phyloP scores from a whole-genome alignment of 2,113 vertebrate genomes.

The Echinops telfairi region DNA sequence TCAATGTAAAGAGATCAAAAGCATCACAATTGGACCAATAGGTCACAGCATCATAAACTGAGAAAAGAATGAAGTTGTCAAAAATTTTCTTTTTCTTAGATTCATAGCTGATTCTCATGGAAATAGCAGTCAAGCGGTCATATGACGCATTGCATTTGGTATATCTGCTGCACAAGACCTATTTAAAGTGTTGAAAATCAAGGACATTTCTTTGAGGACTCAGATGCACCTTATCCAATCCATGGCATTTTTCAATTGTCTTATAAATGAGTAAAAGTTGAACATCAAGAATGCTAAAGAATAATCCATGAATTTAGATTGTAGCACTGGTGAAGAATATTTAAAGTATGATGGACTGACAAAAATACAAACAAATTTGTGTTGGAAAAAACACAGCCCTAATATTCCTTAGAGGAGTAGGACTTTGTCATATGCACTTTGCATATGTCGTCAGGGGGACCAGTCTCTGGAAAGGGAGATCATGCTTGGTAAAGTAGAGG shows the following conservation, averaged over 20 bases:
- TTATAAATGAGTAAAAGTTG: neutral
- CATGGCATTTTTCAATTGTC: neutral
- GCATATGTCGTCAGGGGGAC: neutral
- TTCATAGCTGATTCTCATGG: neutral
- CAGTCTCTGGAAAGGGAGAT: neutral
- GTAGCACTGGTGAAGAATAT: too few relatives aligned
- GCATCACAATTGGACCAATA: neutral
- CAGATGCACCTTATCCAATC: neutral
- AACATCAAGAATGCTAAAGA: neutral
- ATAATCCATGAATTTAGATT: neutral
- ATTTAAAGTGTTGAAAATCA: neutral
- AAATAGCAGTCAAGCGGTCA: neutral
- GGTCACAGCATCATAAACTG: neutral
- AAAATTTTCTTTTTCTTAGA: neutral
- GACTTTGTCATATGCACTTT: neutral
- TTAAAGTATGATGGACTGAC: neutral
- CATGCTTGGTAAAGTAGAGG: neutral
- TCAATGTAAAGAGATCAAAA: neutral
- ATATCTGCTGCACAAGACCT: neutral
- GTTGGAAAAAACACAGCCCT: neutral
- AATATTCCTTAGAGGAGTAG: too few relatives aligned
- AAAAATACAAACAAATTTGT: neutral
- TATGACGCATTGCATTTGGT: neutral
- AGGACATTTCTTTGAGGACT: neutral
- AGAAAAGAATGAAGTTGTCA: neutral